Conservation (phyloP, 2,888 invertebrate genomes). For the Drosophila mayaguana region DNA sequence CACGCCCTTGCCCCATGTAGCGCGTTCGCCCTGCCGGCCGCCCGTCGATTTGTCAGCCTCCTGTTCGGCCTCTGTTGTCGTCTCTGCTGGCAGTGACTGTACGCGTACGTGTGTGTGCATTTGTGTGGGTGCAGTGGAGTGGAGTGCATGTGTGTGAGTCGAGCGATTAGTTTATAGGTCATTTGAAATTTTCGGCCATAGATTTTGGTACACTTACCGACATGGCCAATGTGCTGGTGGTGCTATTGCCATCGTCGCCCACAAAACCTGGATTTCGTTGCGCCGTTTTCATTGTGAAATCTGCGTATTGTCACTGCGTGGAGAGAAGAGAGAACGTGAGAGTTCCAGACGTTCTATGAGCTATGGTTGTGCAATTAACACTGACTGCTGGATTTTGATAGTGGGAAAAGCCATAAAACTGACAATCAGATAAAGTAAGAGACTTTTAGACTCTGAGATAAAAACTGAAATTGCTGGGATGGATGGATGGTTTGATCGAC, state of each 20-base stretch:
- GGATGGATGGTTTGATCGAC: too few relatives aligned
- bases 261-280: conserved; percentile 83
- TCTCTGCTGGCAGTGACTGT: conserved; percentile 47
- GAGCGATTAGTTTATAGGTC: conserved; percentile 55
- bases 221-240: conserved; percentile 64
- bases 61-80: conserved; percentile 35
- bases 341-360: conserved; percentile 34
- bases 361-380: conserved; percentile 33
- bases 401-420: conserved; percentile 52
- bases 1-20: conserved; percentile 84
- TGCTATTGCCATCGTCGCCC: conserved; percentile 81
- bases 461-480: not conserved
- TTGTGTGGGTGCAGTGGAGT: conserved; percentile 10
- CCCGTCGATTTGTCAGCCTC: conserved; percentile 42
- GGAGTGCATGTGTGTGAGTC: not conserved
- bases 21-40: conserved; percentile 72
- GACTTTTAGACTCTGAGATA: conserved; percentile 42
- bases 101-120: not conserved
- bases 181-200: conserved; percentile 25
- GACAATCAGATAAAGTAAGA: conserved; percentile 58
- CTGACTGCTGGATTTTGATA: conserved; percentile 35
- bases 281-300: conserved; percentile 46
- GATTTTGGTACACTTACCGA: conserved; percentile 56
- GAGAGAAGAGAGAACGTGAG: not conserved
- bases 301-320: not conserved